Base-by-base conservation (phyloP, 2,797 vertebrate species). In the Lacerta bilineata region DNA sequence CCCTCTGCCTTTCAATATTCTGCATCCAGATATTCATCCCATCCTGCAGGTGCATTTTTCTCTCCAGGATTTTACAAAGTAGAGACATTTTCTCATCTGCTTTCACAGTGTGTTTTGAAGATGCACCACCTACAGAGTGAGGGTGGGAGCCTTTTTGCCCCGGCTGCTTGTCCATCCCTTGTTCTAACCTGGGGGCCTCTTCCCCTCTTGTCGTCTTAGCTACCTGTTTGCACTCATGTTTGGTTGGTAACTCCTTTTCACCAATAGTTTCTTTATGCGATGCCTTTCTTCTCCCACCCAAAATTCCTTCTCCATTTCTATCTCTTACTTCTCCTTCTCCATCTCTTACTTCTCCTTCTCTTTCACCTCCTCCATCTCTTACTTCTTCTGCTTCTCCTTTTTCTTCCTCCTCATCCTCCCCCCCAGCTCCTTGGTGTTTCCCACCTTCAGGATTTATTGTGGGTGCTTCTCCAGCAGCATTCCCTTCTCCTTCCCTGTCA, bases 31-130 rank as follows among this genome's bases (percentile, higher is more conserved):
- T 11, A 3, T 36, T 4, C 7, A 72, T 20, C 4, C 82, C 82
- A 13, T 68, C 18, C 15, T 5, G n/a, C 8, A 84, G 82, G 9
- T 13, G 43, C 69, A 84, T 15, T 55, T 84, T 84, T 55, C 33
- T 74, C n/a, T 84, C 82, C n/a, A 84, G 46, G 82, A 84, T 84
- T 11, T 17, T 17, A 4, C 68, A 69, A 20, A 84, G 29, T 68
- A 84, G 13, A 8, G 82, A 71, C 15, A 78, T 1, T 78, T 36
- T 33, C 25, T 43, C 18, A 0, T 46, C 29, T 5, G 61, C 23
- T 64, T 64, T 64, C 61, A 18, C 20, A 23, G 61, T 18, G 61
- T 64, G 61, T 64, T 64, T 64, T 18, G 9, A 25, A 29, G 27
- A n/a, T 15, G 8, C 18, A 11, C 50, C 20, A 2, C 27, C 39